A percentile compares a stretch with the other conserved stretches of the same genome.
Evolutionary conservation across 2,888 invertebrate species (phyloP).

Genomic region (Adineta ricciae): DNA sequence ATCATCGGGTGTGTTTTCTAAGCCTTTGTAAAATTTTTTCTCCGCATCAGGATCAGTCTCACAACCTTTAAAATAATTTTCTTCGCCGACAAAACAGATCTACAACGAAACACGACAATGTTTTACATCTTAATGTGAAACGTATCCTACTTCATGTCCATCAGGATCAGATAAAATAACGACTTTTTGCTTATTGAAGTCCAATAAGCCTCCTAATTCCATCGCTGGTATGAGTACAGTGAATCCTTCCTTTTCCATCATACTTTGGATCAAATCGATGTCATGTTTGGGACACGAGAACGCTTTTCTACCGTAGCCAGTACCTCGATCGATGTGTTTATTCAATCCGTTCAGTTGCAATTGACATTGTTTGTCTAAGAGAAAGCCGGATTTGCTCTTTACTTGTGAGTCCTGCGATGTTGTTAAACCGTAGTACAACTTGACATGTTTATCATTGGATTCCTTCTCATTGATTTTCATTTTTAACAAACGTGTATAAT

Average conservation of each 20-base stretch:
- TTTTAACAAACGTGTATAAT: slow-evolving; percentile 25
- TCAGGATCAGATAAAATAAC: slow-evolving; percentile 88
- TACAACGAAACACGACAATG: slow-evolving; percentile 56
- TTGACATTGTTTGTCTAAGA: slow-evolving; percentile 52
- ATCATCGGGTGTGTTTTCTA: slow-evolving; percentile 24
- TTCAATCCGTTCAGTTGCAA: slow-evolving; percentile 65
- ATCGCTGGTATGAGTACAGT: slow-evolving; percentile 77
- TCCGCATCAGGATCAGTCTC: slow-evolving; percentile 73
- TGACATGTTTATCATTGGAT: slow-evolving; percentile 54
- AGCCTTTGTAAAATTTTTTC: slow-evolving; percentile 60
- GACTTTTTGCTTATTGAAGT: slow-evolving; percentile 73
- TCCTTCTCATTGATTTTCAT: slow-evolving; percentile 7
- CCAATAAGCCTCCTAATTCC: slow-evolving; percentile 66
- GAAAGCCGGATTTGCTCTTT: neutral
- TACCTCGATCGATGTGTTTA: slow-evolving; percentile 64
- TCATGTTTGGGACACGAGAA: slow-evolving; percentile 68
- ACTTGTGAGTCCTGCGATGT: neutral
- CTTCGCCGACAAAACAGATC: slow-evolving; percentile 95
- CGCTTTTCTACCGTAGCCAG: slow-evolving; percentile 87
- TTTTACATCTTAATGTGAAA: too few species aligned
- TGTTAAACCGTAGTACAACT: slow-evolving; percentile 20
- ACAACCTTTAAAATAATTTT: slow-evolving; percentile 77
- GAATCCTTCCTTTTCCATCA: slow-evolving; percentile 61
- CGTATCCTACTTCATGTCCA: slow-evolving; percentile 22
- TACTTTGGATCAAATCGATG: slow-evolving; percentile 58